These are phyloP conservation scores for Hydropsyche betteni DNA, from an alignment of 2,888 invertebrate genomes.

Conservation along the genomic window DNA sequence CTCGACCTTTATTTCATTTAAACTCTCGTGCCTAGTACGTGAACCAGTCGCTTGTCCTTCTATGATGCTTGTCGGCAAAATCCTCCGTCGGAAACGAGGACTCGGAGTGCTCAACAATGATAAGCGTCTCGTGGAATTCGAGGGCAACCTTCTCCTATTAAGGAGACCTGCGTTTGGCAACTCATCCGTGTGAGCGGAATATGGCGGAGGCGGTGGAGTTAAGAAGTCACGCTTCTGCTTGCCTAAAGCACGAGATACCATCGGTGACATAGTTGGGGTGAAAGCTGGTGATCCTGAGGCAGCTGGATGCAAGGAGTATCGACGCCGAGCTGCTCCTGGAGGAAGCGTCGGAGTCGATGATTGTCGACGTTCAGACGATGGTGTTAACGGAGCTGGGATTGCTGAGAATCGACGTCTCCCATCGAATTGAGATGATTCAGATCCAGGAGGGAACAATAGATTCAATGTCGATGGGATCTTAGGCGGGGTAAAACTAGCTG, in stretches of 20 bases:
- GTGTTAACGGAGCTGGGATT: constrained; percentile 57
- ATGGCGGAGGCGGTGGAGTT: constrained; percentile 61
- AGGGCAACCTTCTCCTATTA: constrained; percentile 34
- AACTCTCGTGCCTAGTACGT: constrained; percentile 58
- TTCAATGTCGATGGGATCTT: constrained; percentile 60
- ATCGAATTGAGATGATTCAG: constrained; percentile 44
- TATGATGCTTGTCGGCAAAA: constrained; percentile 54
- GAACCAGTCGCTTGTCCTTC: constrained; percentile 42
- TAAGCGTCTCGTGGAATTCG: constrained; percentile 50
- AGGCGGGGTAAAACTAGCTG: constrained; percentile 63
- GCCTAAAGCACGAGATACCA: constrained; percentile 62
- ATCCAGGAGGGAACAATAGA: constrained; percentile 60
- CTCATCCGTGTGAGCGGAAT: constrained; percentile 56
- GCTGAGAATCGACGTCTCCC: constrained; percentile 60
- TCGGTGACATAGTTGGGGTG: constrained; percentile 63
- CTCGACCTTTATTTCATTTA: constrained; percentile 65
- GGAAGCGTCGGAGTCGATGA: constrained; percentile 56
- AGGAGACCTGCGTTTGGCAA: constrained; percentile 29
- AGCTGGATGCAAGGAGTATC: constrained; percentile 55
- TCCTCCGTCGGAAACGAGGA: constrained; percentile 39
- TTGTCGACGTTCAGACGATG: constrained; percentile 52
- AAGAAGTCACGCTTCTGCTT: constrained; percentile 62
- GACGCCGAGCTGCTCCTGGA: constrained; percentile 50
- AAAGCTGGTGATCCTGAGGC: constrained; percentile 61
- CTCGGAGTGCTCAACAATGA: constrained; percentile 59